phyloP scores from a whole-genome alignment of 2,888 invertebrate species.

The Vandiemenella viatica region DNA sequence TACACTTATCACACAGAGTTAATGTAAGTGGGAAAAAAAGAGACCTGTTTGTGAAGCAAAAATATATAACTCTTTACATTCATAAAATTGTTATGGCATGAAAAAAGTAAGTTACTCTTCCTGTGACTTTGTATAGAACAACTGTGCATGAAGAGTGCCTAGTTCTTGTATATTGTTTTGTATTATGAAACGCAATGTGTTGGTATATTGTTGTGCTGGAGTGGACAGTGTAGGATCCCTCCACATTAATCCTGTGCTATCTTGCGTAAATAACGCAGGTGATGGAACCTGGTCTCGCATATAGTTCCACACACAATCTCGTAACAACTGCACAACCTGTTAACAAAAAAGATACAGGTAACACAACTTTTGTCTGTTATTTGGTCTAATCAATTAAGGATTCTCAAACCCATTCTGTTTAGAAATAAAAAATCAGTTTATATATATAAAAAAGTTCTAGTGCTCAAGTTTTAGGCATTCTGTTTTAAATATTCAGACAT shows the following conservation, averaged over 20 bases:
- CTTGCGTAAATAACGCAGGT: constrained; percentile 59
- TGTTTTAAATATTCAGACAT: too few species aligned
- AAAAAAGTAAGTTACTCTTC: neutral
- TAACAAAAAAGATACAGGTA: constrained; percentile 18
- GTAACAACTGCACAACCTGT: constrained; percentile 60
- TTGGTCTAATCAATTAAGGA: neutral
- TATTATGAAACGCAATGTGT: constrained; percentile 61
- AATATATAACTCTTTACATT: too few species aligned
- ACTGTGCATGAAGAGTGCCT: constrained; percentile 7
- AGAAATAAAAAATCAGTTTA: neutral
- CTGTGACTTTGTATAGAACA: neutral
- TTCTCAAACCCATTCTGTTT: neutral
- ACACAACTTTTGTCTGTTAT: too few species aligned
- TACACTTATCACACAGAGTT: too few species aligned
- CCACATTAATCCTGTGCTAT: constrained; percentile 39
- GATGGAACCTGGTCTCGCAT: constrained; percentile 79
- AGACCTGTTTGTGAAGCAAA: too few species aligned
- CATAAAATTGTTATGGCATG: too few species aligned
- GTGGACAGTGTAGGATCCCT: constrained; percentile 55
- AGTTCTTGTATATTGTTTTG: constrained; percentile 56
- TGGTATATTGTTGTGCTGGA: constrained; percentile 60
- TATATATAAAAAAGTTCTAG: too few species aligned
- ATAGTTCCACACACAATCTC: constrained; percentile 81
- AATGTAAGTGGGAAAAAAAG: too few species aligned
- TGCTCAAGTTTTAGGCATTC: too few species aligned